A percentile compares a stretch with the other conserved stretches of the same genome.
phyloP scores from a whole-genome alignment of 2,797 vertebrate species.

The Eospalax fontanierii region DNA sequence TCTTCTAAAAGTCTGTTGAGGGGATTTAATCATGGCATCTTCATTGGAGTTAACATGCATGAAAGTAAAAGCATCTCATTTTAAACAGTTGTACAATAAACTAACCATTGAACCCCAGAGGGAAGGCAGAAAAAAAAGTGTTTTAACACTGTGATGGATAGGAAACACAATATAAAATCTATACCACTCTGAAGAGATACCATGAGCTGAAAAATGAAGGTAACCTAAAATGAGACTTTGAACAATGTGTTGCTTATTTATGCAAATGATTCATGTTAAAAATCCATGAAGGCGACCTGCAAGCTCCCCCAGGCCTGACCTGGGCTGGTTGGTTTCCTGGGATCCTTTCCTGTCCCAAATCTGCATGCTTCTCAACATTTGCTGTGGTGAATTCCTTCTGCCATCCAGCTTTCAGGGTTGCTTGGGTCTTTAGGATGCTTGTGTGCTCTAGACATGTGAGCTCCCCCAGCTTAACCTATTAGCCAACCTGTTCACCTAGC shows the following conservation, averaged over 20 bases:
- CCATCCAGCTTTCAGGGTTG: too few relatives aligned
- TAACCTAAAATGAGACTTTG: not conserved
- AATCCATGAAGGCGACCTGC: not conserved
- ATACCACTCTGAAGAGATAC: not conserved
- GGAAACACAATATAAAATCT: not conserved
- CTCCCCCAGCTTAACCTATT: too few relatives aligned
- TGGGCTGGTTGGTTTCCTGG: too few relatives aligned
- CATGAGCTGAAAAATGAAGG: not conserved
- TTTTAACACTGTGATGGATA: not conserved
- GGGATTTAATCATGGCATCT: conserved; percentile 62
- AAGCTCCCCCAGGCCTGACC: too few relatives aligned
- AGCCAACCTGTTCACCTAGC: too few relatives aligned
- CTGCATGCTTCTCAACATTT: too few relatives aligned
- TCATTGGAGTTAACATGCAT: conserved; percentile 4
- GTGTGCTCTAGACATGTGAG: too few relatives aligned
- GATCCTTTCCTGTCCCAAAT: too few relatives aligned
- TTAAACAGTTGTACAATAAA: not conserved
- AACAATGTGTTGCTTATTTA: not conserved
- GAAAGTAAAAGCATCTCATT: conserved; percentile 1
- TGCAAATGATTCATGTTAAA: not conserved
- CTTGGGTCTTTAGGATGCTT: too few relatives aligned
- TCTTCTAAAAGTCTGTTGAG: conserved; percentile 14
- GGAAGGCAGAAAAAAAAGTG: not conserved
- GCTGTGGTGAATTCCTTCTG: too few relatives aligned
- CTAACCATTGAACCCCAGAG: not conserved